Evolutionary conservation across 2,113 vertebrate genomes (phyloP), one percentile per base, ranked within the genome.

Genomic region (Tenebrosternarchus preto): DNA sequence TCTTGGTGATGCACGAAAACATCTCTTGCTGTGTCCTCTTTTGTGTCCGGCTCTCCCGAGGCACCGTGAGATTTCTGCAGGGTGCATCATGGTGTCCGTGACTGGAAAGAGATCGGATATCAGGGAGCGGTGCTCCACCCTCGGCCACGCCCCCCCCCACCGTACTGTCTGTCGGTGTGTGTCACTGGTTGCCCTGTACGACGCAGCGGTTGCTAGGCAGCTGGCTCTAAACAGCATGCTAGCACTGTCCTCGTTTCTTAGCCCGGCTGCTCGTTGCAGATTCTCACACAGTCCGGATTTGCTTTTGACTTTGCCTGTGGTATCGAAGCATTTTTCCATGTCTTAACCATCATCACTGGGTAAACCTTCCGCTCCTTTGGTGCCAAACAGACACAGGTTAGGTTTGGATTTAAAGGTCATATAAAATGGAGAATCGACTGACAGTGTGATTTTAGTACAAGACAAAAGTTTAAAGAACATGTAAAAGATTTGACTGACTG

Each of bases 151-250:
- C 57, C 46, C 53, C 15, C 60, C 63, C 59, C 50, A 31, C 20
- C 46, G 50, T 24, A 2, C 27, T 69, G 75, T 81, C 81, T 57
- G 63, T 25, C 60, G 36, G 53, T 75, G 55, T 71, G 55, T 36
- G 16, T 8, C 43, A 22, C n/a, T 78, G 76, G 80, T 89, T 85
- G 82, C 76, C 77, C 79, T 84, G 80, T 9, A 85, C 90, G 86
- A 90, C 43, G 20, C 82, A 78, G 19, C 2, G 36, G 90, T 93
- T 89, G 87, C 91, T 70, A 80, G 82, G 90, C 82, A 84, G 31
- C 88, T 19, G 1, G 59, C 84, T 90, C 71, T 56, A 89, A 91
- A 91, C 86, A 88, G 80, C 80, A 61, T 53, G 36, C 31, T 77
- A 80, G 73, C 82, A 80, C 56, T 73, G 84, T 31, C 73, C 73